phyloP scores from a whole-genome alignment of 2,888 invertebrate genomes.

The Autographa pulchrina region DNA sequence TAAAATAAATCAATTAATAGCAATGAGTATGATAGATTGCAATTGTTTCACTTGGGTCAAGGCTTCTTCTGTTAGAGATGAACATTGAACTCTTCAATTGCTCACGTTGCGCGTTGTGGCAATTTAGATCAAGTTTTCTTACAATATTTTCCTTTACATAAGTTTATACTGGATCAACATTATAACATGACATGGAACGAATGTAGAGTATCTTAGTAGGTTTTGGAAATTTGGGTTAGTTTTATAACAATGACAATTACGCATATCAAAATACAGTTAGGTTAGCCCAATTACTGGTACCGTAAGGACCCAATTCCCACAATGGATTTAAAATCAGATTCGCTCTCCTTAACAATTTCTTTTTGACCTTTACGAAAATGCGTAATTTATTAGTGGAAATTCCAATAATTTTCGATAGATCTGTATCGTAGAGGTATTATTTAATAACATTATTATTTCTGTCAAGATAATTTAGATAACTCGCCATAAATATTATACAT shows the following conservation, averaged over 20 bases:
- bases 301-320: slow-evolving; percentile 36
- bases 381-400: background rate
- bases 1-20: background rate
- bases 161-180: background rate
- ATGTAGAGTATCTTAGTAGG: background rate
- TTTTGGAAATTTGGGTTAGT: background rate
- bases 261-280: slow-evolving; percentile 34
- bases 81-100: slow-evolving; percentile 1
- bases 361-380: background rate
- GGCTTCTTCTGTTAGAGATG: background rate
- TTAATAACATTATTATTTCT: background rate
- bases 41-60: background rate
- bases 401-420: background rate
- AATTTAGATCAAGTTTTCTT: background rate
- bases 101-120: background rate
- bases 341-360: slow-evolving; percentile 16
- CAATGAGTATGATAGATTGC: background rate
- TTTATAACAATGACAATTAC: slow-evolving; percentile 11
- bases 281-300: background rate
- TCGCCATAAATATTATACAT: too few species aligned
- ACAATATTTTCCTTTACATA: background rate
- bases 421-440: background rate
- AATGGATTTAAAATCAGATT: slow-evolving; percentile 28
- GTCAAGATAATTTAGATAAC: too few species aligned
- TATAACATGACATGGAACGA: background rate